A percentile compares a stretch with the other conserved stretches of the same genome.
Evolutionary conservation across 2,888 invertebrate genomes (phyloP).

Genomic region (Acheta domesticus): DNA sequence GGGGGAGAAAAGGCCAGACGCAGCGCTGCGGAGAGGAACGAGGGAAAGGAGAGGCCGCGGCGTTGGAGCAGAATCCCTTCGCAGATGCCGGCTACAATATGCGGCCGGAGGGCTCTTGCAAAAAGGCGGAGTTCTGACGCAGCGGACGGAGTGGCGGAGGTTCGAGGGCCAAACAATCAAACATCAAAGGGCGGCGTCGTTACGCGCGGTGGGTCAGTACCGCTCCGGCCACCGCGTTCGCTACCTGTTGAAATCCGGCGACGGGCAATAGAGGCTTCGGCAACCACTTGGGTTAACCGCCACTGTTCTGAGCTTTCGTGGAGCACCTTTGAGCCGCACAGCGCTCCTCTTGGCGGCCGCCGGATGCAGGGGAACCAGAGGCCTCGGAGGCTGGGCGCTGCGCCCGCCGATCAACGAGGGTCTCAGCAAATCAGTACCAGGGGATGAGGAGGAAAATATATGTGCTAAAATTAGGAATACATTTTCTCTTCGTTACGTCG

Average conservation of each 20-base stretch:
- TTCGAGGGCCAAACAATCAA: slow-evolving; percentile 18
- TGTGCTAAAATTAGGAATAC: too few relatives aligned
- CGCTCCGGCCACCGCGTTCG: not conserved
- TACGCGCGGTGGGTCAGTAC: not conserved
- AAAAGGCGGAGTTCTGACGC: not conserved
- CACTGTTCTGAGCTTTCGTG: not conserved
- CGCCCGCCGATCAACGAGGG: too few relatives aligned
- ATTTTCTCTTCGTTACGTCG: too few relatives aligned
- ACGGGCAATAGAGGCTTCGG: not conserved
- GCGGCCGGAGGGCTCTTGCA: slow-evolving; percentile 1
- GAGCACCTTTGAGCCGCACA: not conserved
- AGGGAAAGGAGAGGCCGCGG: not conserved
- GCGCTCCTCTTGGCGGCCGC: too few relatives aligned
- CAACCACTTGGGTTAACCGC: not conserved
- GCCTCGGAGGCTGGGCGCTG: too few relatives aligned
- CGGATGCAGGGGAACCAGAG: too few relatives aligned
- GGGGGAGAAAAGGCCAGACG: not conserved
- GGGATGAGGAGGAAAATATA: too few relatives aligned
- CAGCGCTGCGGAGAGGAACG: not conserved
- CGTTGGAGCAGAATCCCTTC: not conserved
- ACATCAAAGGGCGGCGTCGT: not conserved
- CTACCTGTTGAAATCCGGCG: not conserved
- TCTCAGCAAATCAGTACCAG: too few relatives aligned
- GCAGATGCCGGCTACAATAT: not conserved
- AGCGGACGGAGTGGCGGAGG: not conserved